These are phyloP conservation scores for Lerema accius DNA, from an alignment of 1,140 invertebrate genomes.

Conservation along the genomic window DNA sequence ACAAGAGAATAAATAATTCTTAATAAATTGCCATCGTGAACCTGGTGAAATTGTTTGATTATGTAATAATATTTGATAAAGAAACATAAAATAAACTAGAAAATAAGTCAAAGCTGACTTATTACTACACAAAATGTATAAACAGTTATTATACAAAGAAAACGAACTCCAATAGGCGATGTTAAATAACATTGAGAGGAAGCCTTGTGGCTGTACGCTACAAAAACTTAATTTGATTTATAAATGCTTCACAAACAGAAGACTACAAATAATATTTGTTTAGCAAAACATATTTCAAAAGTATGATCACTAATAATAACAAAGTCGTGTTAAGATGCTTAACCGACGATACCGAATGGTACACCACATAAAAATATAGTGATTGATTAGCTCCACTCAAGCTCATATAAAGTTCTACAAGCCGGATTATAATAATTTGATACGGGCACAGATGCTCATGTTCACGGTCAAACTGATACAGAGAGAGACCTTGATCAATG, in stretches of 20 bases:
- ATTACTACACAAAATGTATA: too few relatives aligned
- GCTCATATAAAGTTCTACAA: slow-evolving; percentile 36
- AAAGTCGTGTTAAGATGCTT: background rate
- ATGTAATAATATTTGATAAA: too few relatives aligned
- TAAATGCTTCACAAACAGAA: slow-evolving; percentile 1
- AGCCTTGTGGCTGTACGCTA: background rate
- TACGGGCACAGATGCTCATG: slow-evolving; percentile 59
- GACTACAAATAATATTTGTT: background rate
- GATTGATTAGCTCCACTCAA: slow-evolving; percentile 16
- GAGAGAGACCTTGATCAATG: slow-evolving; percentile 57
- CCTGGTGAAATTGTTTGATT: too few relatives aligned
- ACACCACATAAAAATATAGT: slow-evolving; percentile 3
- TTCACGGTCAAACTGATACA: slow-evolving; percentile 63
- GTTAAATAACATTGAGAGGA: too few relatives aligned
- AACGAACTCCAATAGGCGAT: too few relatives aligned
- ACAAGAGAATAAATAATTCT: background rate
- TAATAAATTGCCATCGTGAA: background rate
- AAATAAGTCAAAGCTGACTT: too few relatives aligned
- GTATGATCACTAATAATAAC: background rate
- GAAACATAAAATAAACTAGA: too few relatives aligned
- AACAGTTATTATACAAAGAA: too few relatives aligned
- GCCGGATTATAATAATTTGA: slow-evolving; percentile 57
- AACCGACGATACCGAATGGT: too few relatives aligned
- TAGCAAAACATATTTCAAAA: too few relatives aligned
- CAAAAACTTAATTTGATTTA: slow-evolving; percentile 19